Percentiles rank a stretch among this genome's conserved stretches.
These are phyloP conservation scores for Pseudorectes ferrugineus DNA, from an alignment of 2,113 vertebrate species.

Conservation along the genomic window DNA sequence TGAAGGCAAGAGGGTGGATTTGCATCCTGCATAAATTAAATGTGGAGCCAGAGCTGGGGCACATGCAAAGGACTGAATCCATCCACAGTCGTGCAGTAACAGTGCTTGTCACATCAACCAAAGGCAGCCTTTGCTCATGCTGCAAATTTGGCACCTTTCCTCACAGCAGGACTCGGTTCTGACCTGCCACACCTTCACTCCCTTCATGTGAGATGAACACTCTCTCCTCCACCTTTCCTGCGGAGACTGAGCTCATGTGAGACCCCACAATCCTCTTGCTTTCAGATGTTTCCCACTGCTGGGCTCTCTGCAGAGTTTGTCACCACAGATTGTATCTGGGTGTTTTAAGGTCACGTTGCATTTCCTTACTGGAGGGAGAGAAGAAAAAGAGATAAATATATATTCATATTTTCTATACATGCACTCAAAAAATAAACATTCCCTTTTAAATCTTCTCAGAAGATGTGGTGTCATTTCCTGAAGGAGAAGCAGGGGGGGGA, in stretches of 20 bases:
- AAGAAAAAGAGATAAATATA: not conserved
- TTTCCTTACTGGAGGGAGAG: not conserved
- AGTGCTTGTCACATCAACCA: not conserved
- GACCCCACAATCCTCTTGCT: not conserved
- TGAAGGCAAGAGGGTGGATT: not conserved
- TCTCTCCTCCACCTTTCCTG: not conserved
- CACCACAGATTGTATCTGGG: not conserved
- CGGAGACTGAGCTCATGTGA: not conserved
- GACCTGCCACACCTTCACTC: not conserved
- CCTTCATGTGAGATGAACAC: not conserved
- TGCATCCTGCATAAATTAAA: not conserved
- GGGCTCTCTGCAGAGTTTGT: not conserved
- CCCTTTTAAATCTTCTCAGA: not conserved
- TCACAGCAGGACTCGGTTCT: not conserved
- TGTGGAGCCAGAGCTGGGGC: not conserved
- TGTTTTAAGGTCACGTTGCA: not conserved
- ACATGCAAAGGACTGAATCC: not conserved
- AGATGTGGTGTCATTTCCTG: not conserved
- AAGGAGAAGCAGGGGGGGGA: not conserved
- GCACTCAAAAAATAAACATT: not conserved
- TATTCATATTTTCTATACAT: not conserved
- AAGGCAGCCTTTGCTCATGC: not conserved
- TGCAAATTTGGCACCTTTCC: not conserved
- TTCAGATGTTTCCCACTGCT: not conserved
- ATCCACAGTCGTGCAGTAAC: rapidly evolving